These are phyloP conservation scores for Holacanthella duospinosa DNA, from an alignment of 2,888 invertebrate genomes.

Conservation along the genomic window DNA sequence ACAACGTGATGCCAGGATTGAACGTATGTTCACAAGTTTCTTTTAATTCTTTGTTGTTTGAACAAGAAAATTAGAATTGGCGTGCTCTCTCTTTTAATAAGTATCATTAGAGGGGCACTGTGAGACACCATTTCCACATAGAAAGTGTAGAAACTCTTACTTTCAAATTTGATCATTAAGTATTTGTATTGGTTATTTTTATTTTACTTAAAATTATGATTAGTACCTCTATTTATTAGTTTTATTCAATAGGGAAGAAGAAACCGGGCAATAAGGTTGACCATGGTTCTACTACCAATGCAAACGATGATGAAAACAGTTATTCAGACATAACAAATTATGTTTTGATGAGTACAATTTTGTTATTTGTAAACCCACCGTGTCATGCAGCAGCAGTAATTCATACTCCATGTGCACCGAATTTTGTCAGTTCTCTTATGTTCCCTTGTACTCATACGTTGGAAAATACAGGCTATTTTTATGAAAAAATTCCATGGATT, in stretches of 20 bases:
- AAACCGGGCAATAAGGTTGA: too few species aligned
- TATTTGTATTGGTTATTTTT: too few species aligned
- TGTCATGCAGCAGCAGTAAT: background rate
- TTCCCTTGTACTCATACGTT: background rate
- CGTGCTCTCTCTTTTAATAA: too few species aligned
- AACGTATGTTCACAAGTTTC: background rate
- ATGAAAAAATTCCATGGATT: constrained; percentile 4
- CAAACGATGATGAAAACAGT: too few species aligned
- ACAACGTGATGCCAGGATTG: background rate
- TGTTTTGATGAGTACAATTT: background rate
- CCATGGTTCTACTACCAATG: too few species aligned
- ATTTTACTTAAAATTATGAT: too few species aligned
- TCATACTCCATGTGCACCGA: constrained; percentile 5
- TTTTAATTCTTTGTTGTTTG: background rate
- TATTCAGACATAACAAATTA: background rate
- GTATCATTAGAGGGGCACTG: background rate
- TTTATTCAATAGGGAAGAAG: too few species aligned
- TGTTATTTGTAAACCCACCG: constrained; percentile 1
- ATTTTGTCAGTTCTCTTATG: constrained; percentile 4
- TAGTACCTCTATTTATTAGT: too few species aligned
- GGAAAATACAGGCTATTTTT: background rate
- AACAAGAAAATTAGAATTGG: background rate
- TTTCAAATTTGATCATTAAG: too few species aligned
- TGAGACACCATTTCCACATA: too few species aligned
- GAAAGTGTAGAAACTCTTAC: too few species aligned